Evolutionary conservation across 64 coral and sea anemone genomes (phyloP), one percentile per base, ranked within the genome.

Genomic region (Hydrozoanthus tunicans): DNA sequence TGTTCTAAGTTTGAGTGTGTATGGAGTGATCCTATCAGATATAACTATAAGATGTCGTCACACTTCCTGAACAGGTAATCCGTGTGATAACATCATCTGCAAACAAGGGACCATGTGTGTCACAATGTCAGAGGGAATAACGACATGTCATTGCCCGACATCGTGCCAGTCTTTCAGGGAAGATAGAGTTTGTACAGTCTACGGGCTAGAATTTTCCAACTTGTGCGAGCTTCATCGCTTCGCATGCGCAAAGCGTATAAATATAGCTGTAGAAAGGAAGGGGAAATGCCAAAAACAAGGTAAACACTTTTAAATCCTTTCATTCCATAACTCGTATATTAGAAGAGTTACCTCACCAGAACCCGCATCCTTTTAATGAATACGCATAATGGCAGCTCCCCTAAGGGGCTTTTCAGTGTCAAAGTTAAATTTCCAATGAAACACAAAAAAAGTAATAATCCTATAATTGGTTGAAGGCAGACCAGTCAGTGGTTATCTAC

Each of bases 211-310:
- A 9, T 95, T 88, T 73, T 10, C 25, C 72, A 95, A 89, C 62
- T 85, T 83, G 23, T 95, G 93, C 58, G 90, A 95, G 58, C 90
- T 95, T 11, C 93, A 95, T 26, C 90, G 77, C 17, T 91, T 89
- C 64, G 90, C 93, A 60, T 95, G 93, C 64, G 80, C 5, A 3
- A 76, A 92, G 79, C 54, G 81, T 17, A 77, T 77, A 20, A 90
- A 95, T 56, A 86, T 95, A 32, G 93, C 82, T 51, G 83, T 95
- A 6, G 89, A 89, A 59, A 90, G 89, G 7, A 73, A 76, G 53
- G 93, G 93, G 77, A 80, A 64, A 95, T 95, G 93, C 62, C 56
- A 69, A 80, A 75, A 75, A 8, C 26, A 73, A 73, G 70, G 70
- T 73, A 8, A 43, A 27, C 23, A 23, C 32, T 43, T 43, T 43